Evolutionary conservation across 2,888 invertebrate species (phyloP), one percentile per base, ranked within the genome.

Genomic region (Pseudococcus jackbeardsleyi): DNA sequence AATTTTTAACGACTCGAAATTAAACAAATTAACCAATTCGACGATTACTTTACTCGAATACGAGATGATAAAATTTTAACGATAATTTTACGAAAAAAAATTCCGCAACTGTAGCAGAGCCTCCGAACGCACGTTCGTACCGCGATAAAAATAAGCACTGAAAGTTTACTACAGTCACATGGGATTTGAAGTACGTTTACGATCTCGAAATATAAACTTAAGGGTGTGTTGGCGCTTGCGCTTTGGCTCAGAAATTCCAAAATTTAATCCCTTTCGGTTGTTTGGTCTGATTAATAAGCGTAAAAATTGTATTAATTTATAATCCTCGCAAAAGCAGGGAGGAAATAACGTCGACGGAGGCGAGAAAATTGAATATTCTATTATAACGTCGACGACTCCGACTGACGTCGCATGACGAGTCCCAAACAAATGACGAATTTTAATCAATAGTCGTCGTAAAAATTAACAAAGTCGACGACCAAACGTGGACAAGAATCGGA

Each of bases 281-380:
- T 86, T 46, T 72, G 46, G 86, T 64, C 72, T 33, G 86, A 86
- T 86, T 86, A 86, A 72, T 86, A 86, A 86, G 86, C 86, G 68
- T 86, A 48, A 86, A 86, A 86, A 86, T 86, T 72, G 46, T 86
- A 86, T 86, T 86, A 68, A 86, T 86, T 64, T 72, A 64, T 86
- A 86, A 86, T 68, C 86, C 86, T 1, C 48, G 48, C 26, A 39
- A 19, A n/a, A 7, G 42, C 26, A 79, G 79, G 79, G 42, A 26
- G 33, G 79, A 39, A 42, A 79, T 86, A 86, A 86, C 86, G 85
- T 54, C 85, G 59, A 85, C 39, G 85, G 8, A 39, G 85, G 59
- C 59, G 85, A 59, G 54, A 59, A 85, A 85, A 85, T 85, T 50
- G 11, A 50, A 84, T 84, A 15, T 50, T 54, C 8, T 48, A 48